Base-by-base conservation (phyloP, 1,140 invertebrate species). In the Hycleus phaleratus region DNA sequence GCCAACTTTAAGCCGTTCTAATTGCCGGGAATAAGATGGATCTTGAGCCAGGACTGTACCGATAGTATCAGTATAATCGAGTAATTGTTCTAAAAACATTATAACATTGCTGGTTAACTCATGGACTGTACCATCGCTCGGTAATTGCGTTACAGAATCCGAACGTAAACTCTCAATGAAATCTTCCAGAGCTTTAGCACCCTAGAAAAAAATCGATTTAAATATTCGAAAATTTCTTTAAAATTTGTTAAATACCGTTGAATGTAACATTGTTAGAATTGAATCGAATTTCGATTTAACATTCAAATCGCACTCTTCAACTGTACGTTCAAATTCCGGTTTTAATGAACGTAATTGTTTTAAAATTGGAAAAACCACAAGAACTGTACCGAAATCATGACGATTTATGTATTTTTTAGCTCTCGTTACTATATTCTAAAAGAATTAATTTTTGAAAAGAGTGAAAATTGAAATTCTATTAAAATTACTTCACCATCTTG, bases 41-140 rank as follows among this genome's bases (percentile, higher is more conserved):
- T 88, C 85, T 73, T 85, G 74, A 50, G 76, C 71, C 62, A 86
- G 66, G 70, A 85, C 77, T 64, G 81, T 63, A 63, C 78, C 87
- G 46, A 91, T 85, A 4, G 85, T 90, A 65, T 89, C 85, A 18
- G 82, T 80, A 68, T 91, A 90, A 56, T 87, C 85, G 10, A 86
- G 81, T 47, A 95, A 76, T 67, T 93, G 89, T 73, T 93, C 90
- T 44, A 92, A 77, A 75, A 94, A 90, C 59, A 93, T 86, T 43
- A 95, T 82, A 49, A 95, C 91, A 74, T 97, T 95, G 49, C 88
- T 93, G 3, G 94, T 95, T 44, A 95, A 78, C 75, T 98, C 93
- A 72, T 96, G 94, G 24, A 98, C 95, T 0, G 95, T 98, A 56
- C 95, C 95, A 80, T 98, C 95, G 73, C 87, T 90, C 0, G 95